phyloP scores from a whole-genome alignment of 1,140 invertebrate genomes.

The Orchestia grillus region DNA sequence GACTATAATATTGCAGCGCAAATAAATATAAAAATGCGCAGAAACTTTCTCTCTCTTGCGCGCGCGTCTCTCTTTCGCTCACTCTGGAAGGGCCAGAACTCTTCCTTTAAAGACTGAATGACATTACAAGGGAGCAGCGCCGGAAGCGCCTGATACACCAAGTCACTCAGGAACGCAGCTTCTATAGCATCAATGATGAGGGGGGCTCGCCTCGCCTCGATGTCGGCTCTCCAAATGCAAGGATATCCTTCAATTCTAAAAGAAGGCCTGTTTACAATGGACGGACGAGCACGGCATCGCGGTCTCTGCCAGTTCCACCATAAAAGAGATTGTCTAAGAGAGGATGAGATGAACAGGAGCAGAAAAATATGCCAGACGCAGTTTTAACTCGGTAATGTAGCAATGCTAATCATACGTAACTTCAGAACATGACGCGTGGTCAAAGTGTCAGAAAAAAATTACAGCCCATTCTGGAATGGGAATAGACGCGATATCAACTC shows the following conservation, averaged over 20 bases:
- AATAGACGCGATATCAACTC: neutral
- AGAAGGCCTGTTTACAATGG: neutral
- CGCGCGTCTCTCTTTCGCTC: neutral
- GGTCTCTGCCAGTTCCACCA: neutral
- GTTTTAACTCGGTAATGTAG: neutral
- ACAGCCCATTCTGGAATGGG: neutral
- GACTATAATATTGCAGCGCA: neutral
- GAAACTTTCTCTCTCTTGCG: neutral
- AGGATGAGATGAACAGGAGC: neutral
- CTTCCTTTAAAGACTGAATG: slow-evolving; percentile 1
- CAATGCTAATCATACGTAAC: neutral
- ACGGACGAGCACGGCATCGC: neutral
- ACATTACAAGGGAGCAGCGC: neutral
- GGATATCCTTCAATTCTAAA: neutral
- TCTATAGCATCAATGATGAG: neutral
- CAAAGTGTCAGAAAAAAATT: neutral
- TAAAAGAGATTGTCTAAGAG: neutral
- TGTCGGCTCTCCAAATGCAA: neutral
- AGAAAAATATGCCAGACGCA: neutral
- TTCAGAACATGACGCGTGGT: neutral
- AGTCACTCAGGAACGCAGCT: neutral
- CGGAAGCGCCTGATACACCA: neutral
- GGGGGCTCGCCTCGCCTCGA: neutral
- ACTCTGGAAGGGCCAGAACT: neutral
- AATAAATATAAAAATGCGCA: neutral